A percentile compares a stretch with the other conserved stretches of the same genome.
These are phyloP conservation scores for Therioaphis trifolii DNA, from an alignment of 2,888 invertebrate species.

Conservation along the genomic window DNA sequence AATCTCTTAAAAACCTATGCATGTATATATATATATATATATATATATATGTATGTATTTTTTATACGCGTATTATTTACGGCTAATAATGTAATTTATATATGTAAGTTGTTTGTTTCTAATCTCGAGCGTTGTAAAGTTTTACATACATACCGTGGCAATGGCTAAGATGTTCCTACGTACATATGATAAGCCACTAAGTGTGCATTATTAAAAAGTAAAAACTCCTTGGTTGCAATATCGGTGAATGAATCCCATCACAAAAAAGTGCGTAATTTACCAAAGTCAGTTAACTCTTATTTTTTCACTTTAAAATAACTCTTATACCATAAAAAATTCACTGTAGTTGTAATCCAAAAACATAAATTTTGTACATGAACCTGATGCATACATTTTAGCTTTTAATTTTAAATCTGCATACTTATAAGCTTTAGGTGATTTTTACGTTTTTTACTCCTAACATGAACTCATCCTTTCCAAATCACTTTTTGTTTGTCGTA, in stretches of 20 bases:
- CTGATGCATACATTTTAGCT: constrained; percentile 10
- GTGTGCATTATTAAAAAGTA: constrained; percentile 26
- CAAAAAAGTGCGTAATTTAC: constrained; percentile 4
- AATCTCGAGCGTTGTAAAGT: constrained; percentile 41
- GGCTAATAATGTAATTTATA: background rate
- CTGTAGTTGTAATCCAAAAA: constrained; percentile 3
- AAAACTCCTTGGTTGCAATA: background rate
- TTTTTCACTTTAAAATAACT: background rate
- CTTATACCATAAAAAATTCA: constrained; percentile 31
- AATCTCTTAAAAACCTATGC: too few relatives aligned
- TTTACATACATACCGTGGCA: background rate
- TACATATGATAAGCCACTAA: background rate
- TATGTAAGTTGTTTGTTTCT: background rate
- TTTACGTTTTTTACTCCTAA: constrained; percentile 6
- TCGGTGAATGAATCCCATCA: constrained; percentile 19
- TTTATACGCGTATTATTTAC: background rate
- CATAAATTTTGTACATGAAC: constrained; percentile 9
- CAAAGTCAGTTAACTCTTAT: background rate
- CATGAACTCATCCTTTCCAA: constrained; percentile 1
- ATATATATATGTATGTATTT: too few relatives aligned
- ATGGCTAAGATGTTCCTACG: constrained; percentile 10
- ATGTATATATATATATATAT: too few relatives aligned
- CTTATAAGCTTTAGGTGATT: background rate
- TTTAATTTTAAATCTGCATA: constrained; percentile 41
- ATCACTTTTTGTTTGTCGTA: constrained; percentile 1